These are phyloP conservation scores for Brachynemurus nebulosus DNA, from an alignment of 2,888 invertebrate species.

Conservation along the genomic window DNA sequence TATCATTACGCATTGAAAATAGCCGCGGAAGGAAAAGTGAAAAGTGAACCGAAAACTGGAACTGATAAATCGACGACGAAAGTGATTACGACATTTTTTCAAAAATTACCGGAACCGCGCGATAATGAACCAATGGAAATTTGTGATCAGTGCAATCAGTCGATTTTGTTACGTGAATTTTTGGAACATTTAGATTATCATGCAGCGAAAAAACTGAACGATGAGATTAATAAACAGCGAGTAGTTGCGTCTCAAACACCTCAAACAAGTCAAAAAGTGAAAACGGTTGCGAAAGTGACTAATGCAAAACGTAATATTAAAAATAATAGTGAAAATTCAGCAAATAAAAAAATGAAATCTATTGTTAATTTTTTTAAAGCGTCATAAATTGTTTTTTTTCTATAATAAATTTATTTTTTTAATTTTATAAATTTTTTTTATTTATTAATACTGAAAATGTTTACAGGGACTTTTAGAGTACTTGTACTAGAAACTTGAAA, in stretches of 20 bases:
- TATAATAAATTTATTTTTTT: too few relatives aligned
- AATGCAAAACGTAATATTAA: background rate
- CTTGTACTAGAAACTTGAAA: too few relatives aligned
- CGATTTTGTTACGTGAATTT: constrained; percentile 42
- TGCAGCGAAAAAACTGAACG: constrained; percentile 61
- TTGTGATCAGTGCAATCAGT: constrained; percentile 53
- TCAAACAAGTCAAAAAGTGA: background rate
- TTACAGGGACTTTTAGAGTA: too few relatives aligned
- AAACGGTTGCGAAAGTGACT: background rate
- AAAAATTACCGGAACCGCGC: constrained; percentile 22
- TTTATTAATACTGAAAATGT: too few relatives aligned
- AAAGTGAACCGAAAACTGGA: constrained; percentile 19
- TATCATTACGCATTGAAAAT: constrained; percentile 58
- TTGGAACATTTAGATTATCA: constrained; percentile 72
- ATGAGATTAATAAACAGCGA: constrained; percentile 46
- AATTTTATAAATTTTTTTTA: too few relatives aligned
- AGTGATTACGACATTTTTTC: background rate
- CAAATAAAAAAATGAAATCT: constrained; percentile 5
- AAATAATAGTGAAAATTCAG: background rate
- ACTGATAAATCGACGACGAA: constrained; percentile 23
- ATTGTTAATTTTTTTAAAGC: constrained; percentile 8
- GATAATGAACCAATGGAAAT: constrained; percentile 29
- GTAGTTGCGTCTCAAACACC: too few relatives aligned
- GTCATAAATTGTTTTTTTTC: too few relatives aligned
- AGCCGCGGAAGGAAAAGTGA: constrained; percentile 19